Evolutionary conservation across 2,113 vertebrate genomes (phyloP).

Genomic region (Tautogolabrus adspersus): DNA sequence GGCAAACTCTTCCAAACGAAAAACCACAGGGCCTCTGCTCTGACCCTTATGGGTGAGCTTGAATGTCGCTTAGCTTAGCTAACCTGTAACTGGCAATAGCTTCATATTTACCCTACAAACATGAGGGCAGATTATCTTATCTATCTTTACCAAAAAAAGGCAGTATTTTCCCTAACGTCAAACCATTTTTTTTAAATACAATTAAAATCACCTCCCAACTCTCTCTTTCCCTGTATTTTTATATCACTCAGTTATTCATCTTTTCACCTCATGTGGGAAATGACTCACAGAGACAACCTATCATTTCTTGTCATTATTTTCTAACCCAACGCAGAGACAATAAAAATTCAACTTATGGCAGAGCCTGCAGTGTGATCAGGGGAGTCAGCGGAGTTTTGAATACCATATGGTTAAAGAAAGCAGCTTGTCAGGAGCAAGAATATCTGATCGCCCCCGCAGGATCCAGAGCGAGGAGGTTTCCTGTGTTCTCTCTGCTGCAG

Average conservation of each 20-base stretch:
- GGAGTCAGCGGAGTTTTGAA: conserved; percentile 60
- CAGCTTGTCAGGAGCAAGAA: conserved; percentile 68
- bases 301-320: conserved; percentile 64
- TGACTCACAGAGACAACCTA: conserved; percentile 54
- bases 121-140: background rate
- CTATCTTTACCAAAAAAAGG: background rate
- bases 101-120: background rate
- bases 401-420: conserved; percentile 63
- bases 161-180: conserved; percentile 33
- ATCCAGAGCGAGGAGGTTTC: conserved; percentile 41
- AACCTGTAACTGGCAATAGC: background rate
- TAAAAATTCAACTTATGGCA: conserved; percentile 65
- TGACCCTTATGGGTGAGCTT: background rate
- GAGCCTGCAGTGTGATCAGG: conserved; percentile 55
- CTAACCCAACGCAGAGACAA: conserved; percentile 46
- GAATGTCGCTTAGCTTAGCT: background rate
- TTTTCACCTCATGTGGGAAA: conserved; percentile 55
- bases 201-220: background rate
- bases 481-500: conserved; percentile 67
- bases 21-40: too few relatives aligned
- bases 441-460: conserved; percentile 33
- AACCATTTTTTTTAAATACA: conserved; percentile 38
- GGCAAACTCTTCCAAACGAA: too few relatives aligned
- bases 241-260: conserved; percentile 66
- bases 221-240: conserved; percentile 11